Evolutionary conservation across 2,113 vertebrate genomes (phyloP).

Genomic region (Himantopus leucocephalus): DNA sequence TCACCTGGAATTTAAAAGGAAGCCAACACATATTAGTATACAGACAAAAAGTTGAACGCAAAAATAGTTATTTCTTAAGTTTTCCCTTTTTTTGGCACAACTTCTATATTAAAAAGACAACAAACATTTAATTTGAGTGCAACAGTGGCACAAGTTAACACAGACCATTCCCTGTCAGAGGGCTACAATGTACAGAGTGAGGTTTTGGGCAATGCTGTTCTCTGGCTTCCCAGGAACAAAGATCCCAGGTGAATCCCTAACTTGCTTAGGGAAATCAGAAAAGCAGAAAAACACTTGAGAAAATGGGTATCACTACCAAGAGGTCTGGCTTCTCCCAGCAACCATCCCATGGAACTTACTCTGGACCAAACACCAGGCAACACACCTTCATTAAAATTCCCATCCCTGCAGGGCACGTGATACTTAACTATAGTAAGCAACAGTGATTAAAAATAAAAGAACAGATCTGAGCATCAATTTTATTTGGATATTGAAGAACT

Average conservation of each 20-base stretch:
- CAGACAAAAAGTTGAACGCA: neutral
- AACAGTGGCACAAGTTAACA: neutral
- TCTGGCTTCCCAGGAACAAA: neutral
- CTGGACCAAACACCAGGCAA: neutral
- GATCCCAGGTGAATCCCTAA: neutral
- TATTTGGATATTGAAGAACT: neutral
- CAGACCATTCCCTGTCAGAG: fast-evolving
- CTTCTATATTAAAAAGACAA: neutral
- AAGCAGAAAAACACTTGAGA: neutral
- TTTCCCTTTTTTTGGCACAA: neutral
- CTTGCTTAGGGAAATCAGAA: neutral
- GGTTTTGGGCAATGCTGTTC: neutral
- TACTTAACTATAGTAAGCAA: fast-evolving
- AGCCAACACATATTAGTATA: neutral
- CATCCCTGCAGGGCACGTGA: neutral
- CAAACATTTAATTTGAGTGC: neutral
- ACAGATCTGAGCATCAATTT: neutral
- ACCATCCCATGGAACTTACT: neutral
- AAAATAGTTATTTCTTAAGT: neutral
- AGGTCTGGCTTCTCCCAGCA: neutral
- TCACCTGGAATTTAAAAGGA: neutral
- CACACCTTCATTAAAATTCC: fast-evolving
- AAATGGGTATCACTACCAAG: neutral
- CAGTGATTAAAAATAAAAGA: neutral
- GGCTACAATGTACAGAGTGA: neutral